Evolutionary conservation across 2,113 vertebrate genomes (phyloP).

Genomic region (Neodon shergylaensis): DNA sequence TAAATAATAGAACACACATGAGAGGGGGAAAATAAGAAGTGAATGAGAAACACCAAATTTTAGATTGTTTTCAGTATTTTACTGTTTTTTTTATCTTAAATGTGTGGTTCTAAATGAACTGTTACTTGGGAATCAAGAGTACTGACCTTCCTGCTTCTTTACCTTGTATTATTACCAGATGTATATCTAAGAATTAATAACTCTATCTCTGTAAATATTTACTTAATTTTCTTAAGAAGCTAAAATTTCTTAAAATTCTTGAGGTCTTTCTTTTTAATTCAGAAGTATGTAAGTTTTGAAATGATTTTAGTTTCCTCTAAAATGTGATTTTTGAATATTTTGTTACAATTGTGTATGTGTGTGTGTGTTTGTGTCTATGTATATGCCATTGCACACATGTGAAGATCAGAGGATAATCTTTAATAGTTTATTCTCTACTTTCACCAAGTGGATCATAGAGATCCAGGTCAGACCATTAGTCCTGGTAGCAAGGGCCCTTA

Average conservation of each 20-base stretch:
- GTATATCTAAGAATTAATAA: neutral
- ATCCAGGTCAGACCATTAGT: neutral
- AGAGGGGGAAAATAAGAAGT: neutral
- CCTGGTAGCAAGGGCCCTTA: too few relatives aligned
- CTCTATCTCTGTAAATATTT: neutral
- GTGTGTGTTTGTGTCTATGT: neutral
- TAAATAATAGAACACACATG: neutral
- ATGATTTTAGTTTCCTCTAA: neutral
- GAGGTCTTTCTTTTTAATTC: neutral
- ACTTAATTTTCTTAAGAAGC: neutral
- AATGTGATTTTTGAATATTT: neutral
- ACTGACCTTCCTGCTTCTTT: neutral
- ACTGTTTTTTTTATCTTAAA: slow-evolving; percentile 4
- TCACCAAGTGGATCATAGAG: neutral
- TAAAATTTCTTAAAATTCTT: neutral
- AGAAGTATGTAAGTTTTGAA: neutral
- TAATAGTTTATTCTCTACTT: neutral
- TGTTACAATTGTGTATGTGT: neutral
- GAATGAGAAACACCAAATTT: slow-evolving; percentile 14
- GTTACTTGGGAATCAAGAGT: neutral
- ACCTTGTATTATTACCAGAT: neutral
- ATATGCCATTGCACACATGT: neutral
- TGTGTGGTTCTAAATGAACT: neutral
- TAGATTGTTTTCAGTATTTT: slow-evolving; percentile 50
- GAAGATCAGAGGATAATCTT: neutral